phyloP scores from a whole-genome alignment of 2,113 vertebrate genomes.

The Ptilonorhynchus violaceus region DNA sequence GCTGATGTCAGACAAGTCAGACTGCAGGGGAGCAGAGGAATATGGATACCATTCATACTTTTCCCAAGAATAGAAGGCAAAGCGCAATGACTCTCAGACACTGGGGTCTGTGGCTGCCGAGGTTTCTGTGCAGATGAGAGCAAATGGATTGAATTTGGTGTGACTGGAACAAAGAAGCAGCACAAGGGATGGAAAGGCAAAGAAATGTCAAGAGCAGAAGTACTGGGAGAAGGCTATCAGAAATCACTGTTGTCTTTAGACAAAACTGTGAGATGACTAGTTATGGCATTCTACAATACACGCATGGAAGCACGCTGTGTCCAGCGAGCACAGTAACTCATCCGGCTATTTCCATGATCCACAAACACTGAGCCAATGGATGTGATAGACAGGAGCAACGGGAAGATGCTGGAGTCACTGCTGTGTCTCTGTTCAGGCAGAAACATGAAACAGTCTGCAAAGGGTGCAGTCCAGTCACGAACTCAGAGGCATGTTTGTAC shows the following conservation, averaged over 20 bases:
- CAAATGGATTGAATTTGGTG: neutral
- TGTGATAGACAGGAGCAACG: neutral
- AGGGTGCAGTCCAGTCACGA: slow-evolving; percentile 27
- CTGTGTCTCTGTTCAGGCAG: slow-evolving; percentile 10
- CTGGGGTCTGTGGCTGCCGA: neutral
- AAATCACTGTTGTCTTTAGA: neutral
- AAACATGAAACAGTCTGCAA: slow-evolving; percentile 10
- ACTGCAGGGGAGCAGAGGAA: neutral
- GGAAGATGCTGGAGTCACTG: neutral
- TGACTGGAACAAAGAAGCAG: neutral
- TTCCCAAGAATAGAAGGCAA: slow-evolving; percentile 42
- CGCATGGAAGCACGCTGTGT: neutral
- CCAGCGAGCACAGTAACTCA: neutral
- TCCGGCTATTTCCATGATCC: neutral
- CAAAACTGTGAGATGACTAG: neutral
- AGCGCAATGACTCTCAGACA: neutral
- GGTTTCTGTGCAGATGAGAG: neutral
- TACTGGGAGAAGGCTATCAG: neutral
- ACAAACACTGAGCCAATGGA: neutral
- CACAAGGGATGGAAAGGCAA: neutral
- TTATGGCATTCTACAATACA: neutral
- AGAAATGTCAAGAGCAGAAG: neutral
- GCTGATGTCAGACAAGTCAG: slow-evolving; percentile 8
- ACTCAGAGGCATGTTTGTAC: slow-evolving; percentile 39
- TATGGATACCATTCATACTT: neutral